Evolutionary conservation across 2,888 invertebrate species (phyloP), one percentile per base, ranked within the genome.

Genomic region (Phania funesta): DNA sequence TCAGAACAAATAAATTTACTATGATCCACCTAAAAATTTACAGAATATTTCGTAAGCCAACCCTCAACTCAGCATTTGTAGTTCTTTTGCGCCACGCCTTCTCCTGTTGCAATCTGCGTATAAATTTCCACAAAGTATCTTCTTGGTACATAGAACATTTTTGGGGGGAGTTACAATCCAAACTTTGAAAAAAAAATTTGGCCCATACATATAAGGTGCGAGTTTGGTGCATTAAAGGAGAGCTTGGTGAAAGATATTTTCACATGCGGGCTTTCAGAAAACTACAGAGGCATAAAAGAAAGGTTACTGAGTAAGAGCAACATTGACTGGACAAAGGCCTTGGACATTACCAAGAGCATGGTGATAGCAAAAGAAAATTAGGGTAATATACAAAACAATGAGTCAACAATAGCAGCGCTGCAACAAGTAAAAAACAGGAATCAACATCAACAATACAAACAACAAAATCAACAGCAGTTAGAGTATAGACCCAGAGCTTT

Each of bases 291-390:
- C 16, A 67, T 79, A 22, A 79, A 79, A 26, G 67, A 79, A 50
- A 58, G 67, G 9, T 32, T 80, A 7, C 50, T 80, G 13, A 80
- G 73, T 50, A 71, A 78, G 41, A 58, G 71, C 3, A 32, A 56
- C 26, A 77, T 77, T 6, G 24, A 18, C n/a, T 58, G 29, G 58
- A 26, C 16, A 5, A 79, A 41, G 41, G 58, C 65, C 13, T 16
- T 65, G 8, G 65, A 73, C 41, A 71, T 56, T 46, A 46, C 65
- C 24, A 65, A 79, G 58, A 58, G 26, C 18, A 65, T 73, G 5
- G 52, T 65, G 24, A 58, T 54, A 24, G 60, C 67, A 3, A 73
- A 60, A 44, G 60, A 62, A 20, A 79, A 73, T 67, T 50, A 50
- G 44, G 60, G 68, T 29, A 32, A n/a, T 11, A 54, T 73, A 11